Base-by-base conservation (phyloP, 2,797 vertebrate genomes). In the Sebastes oblongus region DNA sequence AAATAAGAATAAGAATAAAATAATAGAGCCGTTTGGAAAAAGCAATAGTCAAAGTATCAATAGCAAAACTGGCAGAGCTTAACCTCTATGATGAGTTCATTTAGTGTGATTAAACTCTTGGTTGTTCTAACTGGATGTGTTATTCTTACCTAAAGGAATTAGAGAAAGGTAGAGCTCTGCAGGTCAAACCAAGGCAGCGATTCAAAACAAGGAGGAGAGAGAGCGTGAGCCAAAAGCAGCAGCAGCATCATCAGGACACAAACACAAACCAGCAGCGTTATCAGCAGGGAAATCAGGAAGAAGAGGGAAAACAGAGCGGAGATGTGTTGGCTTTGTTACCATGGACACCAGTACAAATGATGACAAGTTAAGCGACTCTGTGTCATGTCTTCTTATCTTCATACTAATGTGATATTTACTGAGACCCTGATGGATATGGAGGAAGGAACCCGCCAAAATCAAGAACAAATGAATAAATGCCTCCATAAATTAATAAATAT, bases 81-180 rank as follows among this genome's bases (percentile, higher is more conserved):
- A 55, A 66, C 50, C 50, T 75, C 25, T 2, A 7, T 1, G 36
- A 69, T 8, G 25, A 66, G 11, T n/a, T 10, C 3, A 50, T 42
- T 32, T 8, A 64, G n/a, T 29, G 27, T 16, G 25, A 56, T 29
- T 12, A 34, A 50, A 84, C 16, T 24, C 30, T 34, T 6, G 8
- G 3, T 8, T 58, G 52, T 2, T 52, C 18, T 34, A 12, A 61
- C 11, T 18, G 75, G 66, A 81, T 61, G 13, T 11, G 83, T 88
- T 74, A 66, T 69, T 92, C 98, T 98, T 98, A 99, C 98, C 98
- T 97, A 97, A 99, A 97, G 87, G 98, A 98, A 87, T 97, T 96
- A 77, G 98, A 97, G 95, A 99, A 98, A 85, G 98, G 98, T 30
- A 98, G 97, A 92, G 97, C 97, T 97, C 98, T 99, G 96, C 78